Evolutionary conservation across 2,113 vertebrate species (phyloP).

Genomic region (Hippoglossus stenolepis): DNA sequence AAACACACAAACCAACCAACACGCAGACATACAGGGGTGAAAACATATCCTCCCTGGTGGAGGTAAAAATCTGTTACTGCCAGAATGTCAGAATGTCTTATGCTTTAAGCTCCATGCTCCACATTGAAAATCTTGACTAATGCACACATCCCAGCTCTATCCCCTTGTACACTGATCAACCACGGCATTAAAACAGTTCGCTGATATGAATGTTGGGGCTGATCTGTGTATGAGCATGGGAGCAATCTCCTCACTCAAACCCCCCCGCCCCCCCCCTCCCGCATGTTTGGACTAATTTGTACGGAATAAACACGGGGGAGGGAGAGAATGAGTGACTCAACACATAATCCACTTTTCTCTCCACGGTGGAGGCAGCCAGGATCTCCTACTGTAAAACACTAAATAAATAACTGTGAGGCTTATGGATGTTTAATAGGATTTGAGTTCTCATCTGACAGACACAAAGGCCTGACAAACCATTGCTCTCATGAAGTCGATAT

Average conservation of each 20-base stretch:
- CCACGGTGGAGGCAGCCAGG: slow-evolving; percentile 23
- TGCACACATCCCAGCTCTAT: no score
- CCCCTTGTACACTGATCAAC: not conserved
- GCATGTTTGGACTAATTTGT: slow-evolving; percentile 14
- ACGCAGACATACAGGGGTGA: no score
- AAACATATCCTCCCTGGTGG: no score
- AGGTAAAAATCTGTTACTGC: no score
- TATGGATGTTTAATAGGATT: slow-evolving; percentile 42
- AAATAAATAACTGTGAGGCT: slow-evolving; percentile 35
- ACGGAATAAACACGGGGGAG: slow-evolving; percentile 25
- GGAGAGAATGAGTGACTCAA: slow-evolving; percentile 47
- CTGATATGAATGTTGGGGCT: no score
- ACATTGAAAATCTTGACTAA: no score
- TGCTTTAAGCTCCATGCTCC: no score
- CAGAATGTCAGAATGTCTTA: no score
- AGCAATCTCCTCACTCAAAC: no score
- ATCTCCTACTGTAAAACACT: slow-evolving; percentile 41
- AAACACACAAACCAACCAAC: no score
- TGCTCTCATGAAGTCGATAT: not conserved
- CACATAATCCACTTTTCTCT: slow-evolving; percentile 56
- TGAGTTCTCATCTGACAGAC: slow-evolving; percentile 18
- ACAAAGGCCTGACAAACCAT: not conserved
- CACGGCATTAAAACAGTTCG: not conserved
- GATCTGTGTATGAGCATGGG: no score
- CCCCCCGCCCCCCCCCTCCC: no score